Conservation (phyloP, 2,113 vertebrate species). For the Anser brachyrhynchus region DNA sequence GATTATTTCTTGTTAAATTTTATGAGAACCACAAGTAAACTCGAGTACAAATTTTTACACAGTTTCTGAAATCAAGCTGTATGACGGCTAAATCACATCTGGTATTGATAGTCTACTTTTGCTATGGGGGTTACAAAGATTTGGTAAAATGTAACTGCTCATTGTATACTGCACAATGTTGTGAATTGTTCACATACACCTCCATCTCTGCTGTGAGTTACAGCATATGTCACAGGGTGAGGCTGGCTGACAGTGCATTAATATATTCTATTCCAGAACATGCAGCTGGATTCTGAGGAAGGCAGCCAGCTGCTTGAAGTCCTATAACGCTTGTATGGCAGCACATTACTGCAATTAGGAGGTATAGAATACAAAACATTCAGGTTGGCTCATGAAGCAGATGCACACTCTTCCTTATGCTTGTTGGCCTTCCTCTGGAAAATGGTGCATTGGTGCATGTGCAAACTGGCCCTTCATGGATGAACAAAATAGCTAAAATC, state of each 20-base stretch:
- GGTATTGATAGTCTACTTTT: not conserved
- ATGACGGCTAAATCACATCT: not conserved
- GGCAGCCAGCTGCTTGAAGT: not conserved
- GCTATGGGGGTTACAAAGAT: not conserved
- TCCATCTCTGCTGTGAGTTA: not conserved
- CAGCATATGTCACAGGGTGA: not conserved
- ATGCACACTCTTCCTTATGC: not conserved
- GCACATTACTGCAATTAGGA: not conserved
- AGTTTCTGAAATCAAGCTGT: not conserved
- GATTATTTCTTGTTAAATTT: not conserved
- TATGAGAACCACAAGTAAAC: not conserved
- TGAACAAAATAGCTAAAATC: not conserved
- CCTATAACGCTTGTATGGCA: not conserved
- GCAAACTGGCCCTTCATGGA: not conserved
- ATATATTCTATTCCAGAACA: not conserved
- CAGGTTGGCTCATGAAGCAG: not conserved
- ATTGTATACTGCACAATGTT: rapidly evolving
- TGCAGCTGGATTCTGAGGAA: not conserved
- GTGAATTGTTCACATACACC: not conserved
- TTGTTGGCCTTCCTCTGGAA: not conserved
- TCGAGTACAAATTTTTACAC: not conserved
- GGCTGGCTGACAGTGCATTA: not conserved
- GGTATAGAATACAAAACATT: not conserved
- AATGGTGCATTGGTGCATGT: not conserved
- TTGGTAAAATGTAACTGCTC: not conserved